These are phyloP conservation scores for Raja brachyura DNA, from an alignment of 2,113 vertebrate species.

Conservation along the genomic window DNA sequence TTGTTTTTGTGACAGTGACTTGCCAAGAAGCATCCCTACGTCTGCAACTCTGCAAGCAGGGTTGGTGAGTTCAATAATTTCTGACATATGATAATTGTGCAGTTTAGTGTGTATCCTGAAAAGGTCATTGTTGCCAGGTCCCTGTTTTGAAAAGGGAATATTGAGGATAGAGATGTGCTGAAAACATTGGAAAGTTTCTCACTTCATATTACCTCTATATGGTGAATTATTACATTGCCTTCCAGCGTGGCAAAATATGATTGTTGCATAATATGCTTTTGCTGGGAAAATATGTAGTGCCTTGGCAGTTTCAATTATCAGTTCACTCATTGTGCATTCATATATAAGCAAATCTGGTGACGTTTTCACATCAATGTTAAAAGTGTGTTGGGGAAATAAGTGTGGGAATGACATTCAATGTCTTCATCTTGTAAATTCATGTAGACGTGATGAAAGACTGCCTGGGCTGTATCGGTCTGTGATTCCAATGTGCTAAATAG, in stretches of 20 bases:
- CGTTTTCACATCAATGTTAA: no score
- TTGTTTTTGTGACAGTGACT: background rate
- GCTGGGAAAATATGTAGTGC: background rate
- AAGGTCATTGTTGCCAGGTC: background rate
- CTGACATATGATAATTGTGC: background rate
- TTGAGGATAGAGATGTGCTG: background rate
- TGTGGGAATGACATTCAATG: no score
- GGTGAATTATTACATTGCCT: background rate
- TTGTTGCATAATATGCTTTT: background rate
- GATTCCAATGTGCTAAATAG: background rate
- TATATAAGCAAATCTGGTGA: background rate
- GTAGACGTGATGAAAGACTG: no score
- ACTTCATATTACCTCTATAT: background rate
- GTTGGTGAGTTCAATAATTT: conserved; percentile 51
- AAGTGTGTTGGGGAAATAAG: no score
- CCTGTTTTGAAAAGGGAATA: background rate
- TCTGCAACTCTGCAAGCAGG: conserved; percentile 60
- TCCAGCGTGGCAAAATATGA: background rate
- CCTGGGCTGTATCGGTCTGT: no score
- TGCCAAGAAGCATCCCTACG: conserved; percentile 45
- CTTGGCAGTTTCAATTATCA: background rate
- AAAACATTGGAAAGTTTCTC: background rate
- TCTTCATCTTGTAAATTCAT: no score
- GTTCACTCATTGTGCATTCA: background rate
- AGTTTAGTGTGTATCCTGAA: background rate